Conservation (phyloP, 1,140 invertebrate genomes). For the Hydropsyche tenuis region DNA sequence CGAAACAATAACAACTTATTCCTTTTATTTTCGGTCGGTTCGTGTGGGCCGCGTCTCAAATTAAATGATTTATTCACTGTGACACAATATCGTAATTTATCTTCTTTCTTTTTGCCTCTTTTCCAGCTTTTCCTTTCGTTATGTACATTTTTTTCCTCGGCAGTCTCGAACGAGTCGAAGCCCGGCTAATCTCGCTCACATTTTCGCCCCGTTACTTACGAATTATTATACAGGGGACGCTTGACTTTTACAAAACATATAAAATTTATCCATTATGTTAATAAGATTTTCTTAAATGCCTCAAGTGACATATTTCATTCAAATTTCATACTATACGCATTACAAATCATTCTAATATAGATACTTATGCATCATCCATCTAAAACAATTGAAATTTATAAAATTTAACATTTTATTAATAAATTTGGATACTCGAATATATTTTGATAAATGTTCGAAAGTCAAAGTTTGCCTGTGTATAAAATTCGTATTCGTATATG, state of each 20-base stretch:
- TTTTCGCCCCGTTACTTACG: background rate
- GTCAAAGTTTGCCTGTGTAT: background rate
- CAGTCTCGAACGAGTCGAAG: background rate
- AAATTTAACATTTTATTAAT: no score
- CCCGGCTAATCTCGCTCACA: background rate
- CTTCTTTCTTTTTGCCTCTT: constrained; percentile 35
- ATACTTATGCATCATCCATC: no score
- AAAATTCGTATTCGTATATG: background rate
- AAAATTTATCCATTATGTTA: no score
- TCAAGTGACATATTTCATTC: no score
- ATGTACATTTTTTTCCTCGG: no score
- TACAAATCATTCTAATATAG: no score
- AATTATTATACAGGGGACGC: background rate
- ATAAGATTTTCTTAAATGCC: no score
- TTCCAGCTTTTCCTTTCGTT: background rate
- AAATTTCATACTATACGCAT: no score
- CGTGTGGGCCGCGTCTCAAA: constrained; percentile 32
- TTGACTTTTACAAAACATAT: background rate
- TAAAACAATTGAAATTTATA: no score
- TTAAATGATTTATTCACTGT: constrained; percentile 44
- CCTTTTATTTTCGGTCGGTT: constrained; percentile 28
- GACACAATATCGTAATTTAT: constrained; percentile 41
- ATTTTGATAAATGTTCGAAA: no score
- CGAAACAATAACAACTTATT: constrained; percentile 26
- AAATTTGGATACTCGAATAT: no score